These are phyloP conservation scores for Trissonchulus sp. DNA, from an alignment of 2,888 invertebrate species.

Conservation along the genomic window DNA sequence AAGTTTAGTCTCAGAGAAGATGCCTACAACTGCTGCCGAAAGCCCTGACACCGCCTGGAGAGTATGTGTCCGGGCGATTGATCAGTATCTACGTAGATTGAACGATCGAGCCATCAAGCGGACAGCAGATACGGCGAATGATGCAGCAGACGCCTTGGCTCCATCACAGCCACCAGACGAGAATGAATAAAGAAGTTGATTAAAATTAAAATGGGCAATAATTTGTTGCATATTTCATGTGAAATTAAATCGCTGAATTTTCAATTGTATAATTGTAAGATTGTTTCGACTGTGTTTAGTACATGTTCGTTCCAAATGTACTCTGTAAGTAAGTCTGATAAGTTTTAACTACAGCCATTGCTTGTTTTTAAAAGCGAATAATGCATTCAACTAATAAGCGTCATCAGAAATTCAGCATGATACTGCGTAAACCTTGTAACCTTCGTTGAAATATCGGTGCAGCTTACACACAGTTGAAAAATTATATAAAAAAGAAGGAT, in stretches of 20 bases:
- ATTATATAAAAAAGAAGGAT: conserved; percentile 3
- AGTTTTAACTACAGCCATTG: no score
- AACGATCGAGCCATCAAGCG: neutral
- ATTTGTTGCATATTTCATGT: neutral
- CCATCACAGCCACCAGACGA: neutral
- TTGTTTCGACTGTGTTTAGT: neutral
- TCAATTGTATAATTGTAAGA: neutral
- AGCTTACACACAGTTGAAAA: no score
- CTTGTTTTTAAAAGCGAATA: neutral
- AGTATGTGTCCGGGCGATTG: conserved; percentile 4
- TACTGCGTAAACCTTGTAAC: no score
- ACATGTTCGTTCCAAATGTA: neutral
- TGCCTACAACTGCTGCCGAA: conserved; percentile 1
- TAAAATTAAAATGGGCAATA: neutral
- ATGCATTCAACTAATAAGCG: no score
- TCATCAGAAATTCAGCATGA: no score
- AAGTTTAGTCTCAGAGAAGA: neutral
- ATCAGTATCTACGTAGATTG: neutral
- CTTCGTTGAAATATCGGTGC: no score
- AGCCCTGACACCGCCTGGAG: conserved; percentile 1
- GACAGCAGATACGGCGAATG: neutral
- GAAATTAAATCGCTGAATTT: neutral
- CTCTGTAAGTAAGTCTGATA: neutral
- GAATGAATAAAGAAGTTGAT: neutral
- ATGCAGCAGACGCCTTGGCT: neutral